phyloP scores from a whole-genome alignment of 2,888 invertebrate genomes.

The Gisinianus flammeolus region DNA sequence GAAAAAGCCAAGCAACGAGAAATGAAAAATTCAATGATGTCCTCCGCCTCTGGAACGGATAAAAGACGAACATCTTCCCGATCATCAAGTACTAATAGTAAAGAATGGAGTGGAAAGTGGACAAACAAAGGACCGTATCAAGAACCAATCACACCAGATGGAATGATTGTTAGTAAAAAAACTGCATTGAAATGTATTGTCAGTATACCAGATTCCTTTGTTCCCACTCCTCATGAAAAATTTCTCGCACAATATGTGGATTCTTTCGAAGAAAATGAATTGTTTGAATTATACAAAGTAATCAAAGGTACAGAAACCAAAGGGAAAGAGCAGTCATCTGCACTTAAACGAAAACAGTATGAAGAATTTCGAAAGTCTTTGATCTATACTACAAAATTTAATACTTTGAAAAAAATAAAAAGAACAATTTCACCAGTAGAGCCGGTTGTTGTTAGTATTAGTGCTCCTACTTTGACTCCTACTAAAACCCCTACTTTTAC shows the following conservation, averaged over 20 bases:
- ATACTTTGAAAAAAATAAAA: too few species aligned
- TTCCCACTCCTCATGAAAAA: conserved; percentile 23
- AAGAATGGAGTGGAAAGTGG: conserved; percentile 14
- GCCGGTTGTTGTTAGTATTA: not conserved
- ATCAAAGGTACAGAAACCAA: not conserved
- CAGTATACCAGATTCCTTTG: conserved; percentile 32
- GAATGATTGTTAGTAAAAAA: conserved; percentile 29
- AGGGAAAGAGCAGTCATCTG: not conserved
- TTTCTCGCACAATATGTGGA: conserved; percentile 3
- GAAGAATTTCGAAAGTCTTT: not conserved
- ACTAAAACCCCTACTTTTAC: not conserved
- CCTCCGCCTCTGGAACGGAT: not conserved
- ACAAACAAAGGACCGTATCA: conserved; percentile 9
- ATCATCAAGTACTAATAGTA: not conserved
- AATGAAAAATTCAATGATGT: not conserved
- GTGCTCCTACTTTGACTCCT: not conserved
- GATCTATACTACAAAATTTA: not conserved
- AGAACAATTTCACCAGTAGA: not conserved
- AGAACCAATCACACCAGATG: conserved; percentile 6
- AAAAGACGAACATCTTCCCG: not conserved
- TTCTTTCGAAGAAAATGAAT: conserved; percentile 24
- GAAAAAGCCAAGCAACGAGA: not conserved
- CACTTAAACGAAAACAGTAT: not conserved
- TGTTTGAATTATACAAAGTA: conserved; percentile 25
- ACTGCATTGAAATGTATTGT: conserved; percentile 15